Percentiles rank a stretch among this genome's conserved stretches.
These are phyloP conservation scores for Clarias batrachus DNA, from an alignment of 2,113 vertebrate genomes.

Conservation along the genomic window DNA sequence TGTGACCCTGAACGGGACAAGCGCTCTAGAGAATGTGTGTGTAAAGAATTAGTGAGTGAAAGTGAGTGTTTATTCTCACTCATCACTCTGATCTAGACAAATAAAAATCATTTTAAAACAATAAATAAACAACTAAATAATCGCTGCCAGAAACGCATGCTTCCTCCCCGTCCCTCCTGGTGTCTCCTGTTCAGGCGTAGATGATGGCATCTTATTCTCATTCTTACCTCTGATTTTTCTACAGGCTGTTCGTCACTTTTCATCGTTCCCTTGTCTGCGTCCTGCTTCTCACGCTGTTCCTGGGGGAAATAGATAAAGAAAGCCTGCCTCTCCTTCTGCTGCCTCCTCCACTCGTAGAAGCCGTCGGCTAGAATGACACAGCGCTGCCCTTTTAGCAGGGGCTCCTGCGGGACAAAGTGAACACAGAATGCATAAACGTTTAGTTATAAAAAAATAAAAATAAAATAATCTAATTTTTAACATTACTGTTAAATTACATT, in stretches of 20 bases:
- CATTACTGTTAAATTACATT: too few species aligned
- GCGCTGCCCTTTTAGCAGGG: constrained; percentile 85
- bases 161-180: neutral
- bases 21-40: too few species aligned
- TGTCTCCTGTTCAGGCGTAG: neutral
- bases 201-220: neutral
- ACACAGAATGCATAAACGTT: neutral
- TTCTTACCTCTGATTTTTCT: constrained; percentile 49
- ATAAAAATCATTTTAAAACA: too few species aligned
- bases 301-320: constrained; percentile 97
- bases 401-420: constrained; percentile 69
- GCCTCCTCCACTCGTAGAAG: constrained; percentile 91
- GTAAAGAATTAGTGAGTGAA: too few species aligned
- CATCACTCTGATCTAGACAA: neutral
- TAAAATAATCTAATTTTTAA: too few species aligned
- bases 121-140: neutral
- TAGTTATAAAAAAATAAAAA: too few species aligned
- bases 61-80: neutral
- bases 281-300: constrained; percentile 34
- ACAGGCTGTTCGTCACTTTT: constrained; percentile 7
- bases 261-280: constrained; percentile 7
- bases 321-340: constrained; percentile 78
- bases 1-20: too few species aligned
- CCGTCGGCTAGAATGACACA: constrained; percentile 94
- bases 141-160: neutral